Evolutionary conservation across 2,888 invertebrate species (phyloP).

Genomic region (Dromius quadrimaculatus): DNA sequence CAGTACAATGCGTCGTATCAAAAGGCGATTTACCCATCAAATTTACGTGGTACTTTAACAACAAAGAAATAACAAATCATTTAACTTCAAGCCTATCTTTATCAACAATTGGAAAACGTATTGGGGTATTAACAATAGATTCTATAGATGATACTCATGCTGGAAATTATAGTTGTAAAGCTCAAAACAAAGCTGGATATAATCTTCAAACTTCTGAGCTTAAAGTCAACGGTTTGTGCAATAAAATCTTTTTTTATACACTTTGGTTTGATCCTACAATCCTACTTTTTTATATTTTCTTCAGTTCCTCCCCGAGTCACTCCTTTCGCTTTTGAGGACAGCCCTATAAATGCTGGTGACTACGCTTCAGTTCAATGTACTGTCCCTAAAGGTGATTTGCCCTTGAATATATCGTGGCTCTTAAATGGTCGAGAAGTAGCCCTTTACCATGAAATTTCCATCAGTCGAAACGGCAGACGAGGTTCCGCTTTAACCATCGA

Average conservation of each 20-base stretch:
- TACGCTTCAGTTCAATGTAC: conserved; percentile 80
- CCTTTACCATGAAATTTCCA: conserved; percentile 68
- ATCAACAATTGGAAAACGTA: conserved; percentile 67
- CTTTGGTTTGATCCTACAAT: background rate
- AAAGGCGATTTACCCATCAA: conserved; percentile 85
- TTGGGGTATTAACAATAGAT: conserved; percentile 72
- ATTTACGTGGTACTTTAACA: conserved; percentile 76
- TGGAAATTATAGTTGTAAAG: conserved; percentile 79
- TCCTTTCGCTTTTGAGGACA: conserved; percentile 76
- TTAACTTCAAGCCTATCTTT: conserved; percentile 64
- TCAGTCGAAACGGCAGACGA: conserved; percentile 73
- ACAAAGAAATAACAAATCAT: conserved; percentile 73
- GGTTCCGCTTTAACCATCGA: conserved; percentile 80
- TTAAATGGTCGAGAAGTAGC: conserved; percentile 67
- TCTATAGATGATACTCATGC: conserved; percentile 76
- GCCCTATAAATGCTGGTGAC: conserved; percentile 80
- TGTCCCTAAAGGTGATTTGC: conserved; percentile 82
- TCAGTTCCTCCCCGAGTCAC: conserved; percentile 78
- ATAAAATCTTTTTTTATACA: conserved; percentile 2
- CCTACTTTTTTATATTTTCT: conserved; percentile 38
- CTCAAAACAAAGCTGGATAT: conserved; percentile 76
- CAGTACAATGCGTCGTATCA: conserved; percentile 77
- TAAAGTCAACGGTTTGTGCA: conserved; percentile 72
- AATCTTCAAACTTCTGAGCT: conserved; percentile 73
- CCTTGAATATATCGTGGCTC: conserved; percentile 78